Evolutionary conservation across 2,888 invertebrate species (phyloP).

Genomic region (Leptopilina drosophilae): DNA sequence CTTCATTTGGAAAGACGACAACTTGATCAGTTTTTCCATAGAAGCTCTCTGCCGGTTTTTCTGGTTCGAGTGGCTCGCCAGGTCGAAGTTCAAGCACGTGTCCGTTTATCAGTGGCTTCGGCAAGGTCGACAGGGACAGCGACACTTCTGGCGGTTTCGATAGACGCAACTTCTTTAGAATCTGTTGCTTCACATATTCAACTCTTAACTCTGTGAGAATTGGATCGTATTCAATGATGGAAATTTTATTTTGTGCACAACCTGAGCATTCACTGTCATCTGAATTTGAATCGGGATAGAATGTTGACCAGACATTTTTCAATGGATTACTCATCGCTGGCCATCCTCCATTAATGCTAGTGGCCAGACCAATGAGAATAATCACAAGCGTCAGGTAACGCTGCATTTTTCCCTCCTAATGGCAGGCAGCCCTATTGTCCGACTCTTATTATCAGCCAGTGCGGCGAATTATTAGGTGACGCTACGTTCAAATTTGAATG

Average conservation of each 20-base stretch:
- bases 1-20: constrained; percentile 88
- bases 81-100: constrained; percentile 80
- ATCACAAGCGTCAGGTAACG: constrained; percentile 38
- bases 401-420: constrained; percentile 38
- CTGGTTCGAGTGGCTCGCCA: constrained; percentile 80
- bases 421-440: constrained; percentile 21
- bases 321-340: constrained; percentile 65
- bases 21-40: constrained; percentile 91
- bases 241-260: constrained; percentile 67
- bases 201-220: constrained; percentile 83
- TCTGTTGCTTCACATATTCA: constrained; percentile 91
- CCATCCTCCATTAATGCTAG: constrained; percentile 58
- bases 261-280: constrained; percentile 61
- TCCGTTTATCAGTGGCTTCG: constrained; percentile 87
- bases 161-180: constrained; percentile 87
- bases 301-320: constrained; percentile 67
- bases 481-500: constrained; percentile 2
- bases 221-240: constrained; percentile 67
- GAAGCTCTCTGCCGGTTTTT: constrained; percentile 85
- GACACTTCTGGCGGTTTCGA: constrained; percentile 85
- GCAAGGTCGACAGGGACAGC: constrained; percentile 82
- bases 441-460: constrained; percentile 28
- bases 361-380: constrained; percentile 51
- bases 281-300: constrained; percentile 59
- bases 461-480: constrained; percentile 5